Conservation (phyloP, 2,888 invertebrate species). For the Meiosimyza decipiens region DNA sequence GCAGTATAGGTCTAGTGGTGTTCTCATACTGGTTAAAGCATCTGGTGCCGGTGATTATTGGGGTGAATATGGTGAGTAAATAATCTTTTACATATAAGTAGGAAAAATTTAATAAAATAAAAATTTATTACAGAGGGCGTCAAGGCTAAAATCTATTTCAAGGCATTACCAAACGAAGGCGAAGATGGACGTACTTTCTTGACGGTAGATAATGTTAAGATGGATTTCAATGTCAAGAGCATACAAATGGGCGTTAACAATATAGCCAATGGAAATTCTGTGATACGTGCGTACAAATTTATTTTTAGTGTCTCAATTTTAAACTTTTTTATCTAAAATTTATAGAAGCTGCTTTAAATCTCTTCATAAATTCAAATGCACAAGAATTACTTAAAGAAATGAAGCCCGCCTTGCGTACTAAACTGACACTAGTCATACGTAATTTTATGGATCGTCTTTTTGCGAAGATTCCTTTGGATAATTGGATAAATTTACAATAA, state of each 20-base stretch:
- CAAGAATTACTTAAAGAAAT: constrained; percentile 87
- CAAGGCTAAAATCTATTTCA: constrained; percentile 85
- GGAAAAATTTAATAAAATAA: neutral
- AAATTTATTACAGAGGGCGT: constrained; percentile 74
- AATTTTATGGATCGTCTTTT: constrained; percentile 81
- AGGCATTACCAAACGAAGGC: constrained; percentile 73
- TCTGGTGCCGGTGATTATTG: constrained; percentile 89
- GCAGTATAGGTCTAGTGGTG: constrained; percentile 83
- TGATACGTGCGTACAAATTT: constrained; percentile 76
- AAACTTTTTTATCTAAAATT: constrained; percentile 19
- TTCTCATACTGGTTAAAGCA: constrained; percentile 82
- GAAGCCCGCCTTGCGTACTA: constrained; percentile 84
- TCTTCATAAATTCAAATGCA: constrained; percentile 87
- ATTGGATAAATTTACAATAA: constrained; percentile 72
- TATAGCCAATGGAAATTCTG: constrained; percentile 82
- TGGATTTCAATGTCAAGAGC: constrained; percentile 86
- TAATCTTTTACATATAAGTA: neutral
- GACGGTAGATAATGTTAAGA: constrained; percentile 80
- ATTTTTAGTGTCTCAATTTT: neutral
- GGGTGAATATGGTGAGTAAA: constrained; percentile 82
- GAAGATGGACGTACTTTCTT: constrained; percentile 77
- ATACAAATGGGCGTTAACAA: constrained; percentile 89
- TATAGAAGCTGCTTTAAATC: constrained; percentile 84
- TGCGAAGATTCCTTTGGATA: constrained; percentile 80
- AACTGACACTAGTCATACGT: constrained; percentile 80